Conservation (phyloP, 1,140 invertebrate species). For the Eurosta solidaginis region DNA sequence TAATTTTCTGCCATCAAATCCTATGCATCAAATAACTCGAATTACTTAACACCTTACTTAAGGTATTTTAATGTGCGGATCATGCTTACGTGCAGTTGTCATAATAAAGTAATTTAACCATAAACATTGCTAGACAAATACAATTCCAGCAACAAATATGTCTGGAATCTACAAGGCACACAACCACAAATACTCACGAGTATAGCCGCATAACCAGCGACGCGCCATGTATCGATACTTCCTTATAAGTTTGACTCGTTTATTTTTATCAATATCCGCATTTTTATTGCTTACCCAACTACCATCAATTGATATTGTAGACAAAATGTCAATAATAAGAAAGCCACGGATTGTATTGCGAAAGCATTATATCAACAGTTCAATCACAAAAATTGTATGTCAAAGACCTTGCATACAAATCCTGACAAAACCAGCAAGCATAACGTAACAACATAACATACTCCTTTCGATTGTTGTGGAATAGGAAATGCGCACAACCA, state of each 20-base stretch:
- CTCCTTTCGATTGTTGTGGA: background rate
- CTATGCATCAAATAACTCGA: background rate
- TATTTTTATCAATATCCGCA: background rate
- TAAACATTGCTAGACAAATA: background rate
- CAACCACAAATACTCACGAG: background rate
- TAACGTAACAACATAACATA: background rate
- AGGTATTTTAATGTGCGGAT: background rate
- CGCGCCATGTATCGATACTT: background rate
- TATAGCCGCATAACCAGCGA: background rate
- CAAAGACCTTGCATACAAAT: background rate
- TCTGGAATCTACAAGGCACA: background rate
- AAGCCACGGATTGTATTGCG: background rate
- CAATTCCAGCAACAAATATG: background rate
- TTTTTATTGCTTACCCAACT: background rate
- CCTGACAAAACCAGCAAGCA: background rate
- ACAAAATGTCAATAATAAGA: background rate
- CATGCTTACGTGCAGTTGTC: background rate
- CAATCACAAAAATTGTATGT: background rate
- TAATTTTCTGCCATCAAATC: background rate
- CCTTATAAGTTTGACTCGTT: background rate
- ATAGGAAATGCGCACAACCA: background rate
- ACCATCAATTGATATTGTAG: background rate
- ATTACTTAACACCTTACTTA: slow-evolving; percentile 20
- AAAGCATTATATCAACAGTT: background rate
- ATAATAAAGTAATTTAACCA: slow-evolving; percentile 19